Evolutionary conservation across 2,797 vertebrate genomes (phyloP), one percentile per base, ranked within the genome.

Genomic region (Heteromormyrus szaboi): DNA sequence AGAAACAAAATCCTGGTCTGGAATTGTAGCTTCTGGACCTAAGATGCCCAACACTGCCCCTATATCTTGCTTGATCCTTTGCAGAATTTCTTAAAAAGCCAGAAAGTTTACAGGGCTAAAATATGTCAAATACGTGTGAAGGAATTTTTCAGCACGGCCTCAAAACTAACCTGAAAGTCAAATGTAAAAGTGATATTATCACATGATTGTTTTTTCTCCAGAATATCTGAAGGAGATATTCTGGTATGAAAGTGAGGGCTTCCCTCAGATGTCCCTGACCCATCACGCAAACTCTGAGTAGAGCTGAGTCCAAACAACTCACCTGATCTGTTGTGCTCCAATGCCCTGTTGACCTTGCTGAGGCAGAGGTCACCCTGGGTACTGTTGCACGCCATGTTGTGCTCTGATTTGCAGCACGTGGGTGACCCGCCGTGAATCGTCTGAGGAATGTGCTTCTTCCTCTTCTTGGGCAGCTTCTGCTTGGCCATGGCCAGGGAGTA

Each of bases 261-360:
- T 41, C 72, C 72, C 37, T 19, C 17, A n/a, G 37, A n/a, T 19
- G 9, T 46, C 41, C 1, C 37, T 9, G 17, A n/a, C 7, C 19
- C 37, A 3, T 81, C 37, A 81, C 7, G 1, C 19, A 79, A 8
- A 41, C 76, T 44, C 72, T 44, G 33, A 29, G 37, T 81, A 46
- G 37, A 46, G 19, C 7, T 5, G 19, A 84, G 81, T 46, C 17
- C 53, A 25, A 62, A 9, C 2, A 25, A 41, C 96, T 94, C 96
- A 97, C 96, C 96, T 97, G 96, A 95, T 95, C 95, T 94, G 93
- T 96, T 96, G 91, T 94, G 95, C 88, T 97, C 96, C 96, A 96
- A 93, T 90, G 96, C 89, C 89, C 94, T 94, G 93, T 92, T 96
- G 90, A 96, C 96, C 93, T 96, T 97, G 90, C 95, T 95, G 90